Percentiles rank a stretch among this genome's conserved stretches.
phyloP scores from a whole-genome alignment of 2,888 invertebrate species.

The Brachycybe producta region DNA sequence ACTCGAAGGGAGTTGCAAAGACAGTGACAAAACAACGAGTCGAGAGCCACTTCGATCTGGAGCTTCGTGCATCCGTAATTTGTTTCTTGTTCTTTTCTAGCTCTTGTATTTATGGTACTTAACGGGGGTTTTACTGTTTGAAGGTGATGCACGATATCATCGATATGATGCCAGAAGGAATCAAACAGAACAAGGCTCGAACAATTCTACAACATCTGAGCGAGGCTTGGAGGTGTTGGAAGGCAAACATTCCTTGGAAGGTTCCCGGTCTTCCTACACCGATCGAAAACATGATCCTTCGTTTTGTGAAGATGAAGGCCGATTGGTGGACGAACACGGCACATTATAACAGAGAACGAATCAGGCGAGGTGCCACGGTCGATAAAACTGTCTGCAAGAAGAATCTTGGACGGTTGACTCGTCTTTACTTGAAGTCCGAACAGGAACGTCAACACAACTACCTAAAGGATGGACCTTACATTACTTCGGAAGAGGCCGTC shows the following conservation, averaged over 20 bases:
- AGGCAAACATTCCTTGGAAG: slow-evolving; percentile 99
- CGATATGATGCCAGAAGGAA: slow-evolving; percentile 99
- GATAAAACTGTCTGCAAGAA: slow-evolving; percentile 99
- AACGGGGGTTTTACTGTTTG: not conserved
- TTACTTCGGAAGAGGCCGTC: slow-evolving; percentile 98
- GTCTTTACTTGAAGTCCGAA: slow-evolving; percentile 91
- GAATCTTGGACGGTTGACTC: slow-evolving; percentile 92
- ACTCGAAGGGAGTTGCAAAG: slow-evolving; percentile 98
- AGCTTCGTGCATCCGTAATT: slow-evolving; percentile 78
- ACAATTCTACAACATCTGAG: slow-evolving; percentile 97
- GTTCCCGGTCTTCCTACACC: slow-evolving; percentile 97
- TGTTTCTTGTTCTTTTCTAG: not conserved
- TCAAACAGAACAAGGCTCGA: slow-evolving; percentile 98
- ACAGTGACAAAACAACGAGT: slow-evolving; percentile 99
- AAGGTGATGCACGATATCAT: slow-evolving; percentile 75
- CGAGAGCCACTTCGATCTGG: slow-evolving; percentile 98
- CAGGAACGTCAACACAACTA: slow-evolving; percentile 99
- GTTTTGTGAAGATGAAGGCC: slow-evolving; percentile 99
- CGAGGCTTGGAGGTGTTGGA: slow-evolving; percentile 99
- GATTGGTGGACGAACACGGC: slow-evolving; percentile 99
- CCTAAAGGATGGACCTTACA: slow-evolving; percentile 97
- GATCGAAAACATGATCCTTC: slow-evolving; percentile 98
- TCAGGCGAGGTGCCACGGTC: slow-evolving; percentile 97
- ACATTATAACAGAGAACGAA: slow-evolving; percentile 97
- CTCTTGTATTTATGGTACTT: not conserved